Percentiles rank a stretch among this genome's conserved stretches.
Conservation (phyloP, 2,113 vertebrate genomes). For the Meleagris gallopavo region DNA sequence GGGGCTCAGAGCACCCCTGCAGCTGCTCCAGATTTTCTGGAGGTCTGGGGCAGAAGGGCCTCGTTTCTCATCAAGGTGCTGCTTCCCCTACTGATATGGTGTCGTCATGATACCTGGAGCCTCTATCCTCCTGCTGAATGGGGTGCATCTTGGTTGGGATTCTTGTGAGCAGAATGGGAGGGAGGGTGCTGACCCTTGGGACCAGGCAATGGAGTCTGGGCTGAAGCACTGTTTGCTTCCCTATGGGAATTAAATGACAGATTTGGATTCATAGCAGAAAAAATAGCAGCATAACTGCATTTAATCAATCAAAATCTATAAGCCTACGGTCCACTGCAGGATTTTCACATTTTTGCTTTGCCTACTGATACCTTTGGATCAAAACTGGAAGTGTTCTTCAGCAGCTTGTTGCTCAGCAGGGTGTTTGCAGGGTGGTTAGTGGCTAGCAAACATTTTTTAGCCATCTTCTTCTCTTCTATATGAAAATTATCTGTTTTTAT, state of each 20-base stretch:
- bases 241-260: not conserved
- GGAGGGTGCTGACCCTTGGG: not conserved
- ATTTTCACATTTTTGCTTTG: conserved; percentile 1
- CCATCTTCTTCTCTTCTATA: not conserved
- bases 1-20: accelerated
- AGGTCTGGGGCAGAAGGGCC: not conserved
- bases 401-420: not conserved
- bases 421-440: not conserved
- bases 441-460: not conserved
- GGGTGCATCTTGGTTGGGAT: not conserved
- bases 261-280: not conserved
- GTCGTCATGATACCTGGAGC: not conserved
- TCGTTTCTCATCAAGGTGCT: accelerated
- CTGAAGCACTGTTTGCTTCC: not conserved
- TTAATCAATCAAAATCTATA: not conserved
- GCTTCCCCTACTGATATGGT: not conserved
- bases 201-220: not conserved
- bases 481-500: not conserved
- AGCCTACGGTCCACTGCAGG: not conserved
- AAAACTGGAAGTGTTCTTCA: not conserved
- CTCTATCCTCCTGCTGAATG: not conserved
- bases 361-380: not conserved
- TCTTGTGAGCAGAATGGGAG: not conserved
- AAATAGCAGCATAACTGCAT: not conserved
- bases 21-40: not conserved